Evolutionary conservation across 2,113 vertebrate genomes (phyloP).

Genomic region (Ptyas mucosa): DNA sequence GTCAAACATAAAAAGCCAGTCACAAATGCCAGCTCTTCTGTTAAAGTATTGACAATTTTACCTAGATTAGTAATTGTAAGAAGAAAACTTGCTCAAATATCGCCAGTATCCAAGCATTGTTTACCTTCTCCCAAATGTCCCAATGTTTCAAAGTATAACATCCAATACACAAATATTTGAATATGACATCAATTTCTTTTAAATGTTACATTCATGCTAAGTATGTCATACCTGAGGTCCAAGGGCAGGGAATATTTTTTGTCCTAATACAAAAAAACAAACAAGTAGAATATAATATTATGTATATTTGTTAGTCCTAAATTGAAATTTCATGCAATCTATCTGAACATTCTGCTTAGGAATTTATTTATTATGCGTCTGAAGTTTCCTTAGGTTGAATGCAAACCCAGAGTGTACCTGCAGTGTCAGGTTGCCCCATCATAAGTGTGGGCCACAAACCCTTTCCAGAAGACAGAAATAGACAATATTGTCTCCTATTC

Average conservation of each 20-base stretch:
- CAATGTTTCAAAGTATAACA: background rate
- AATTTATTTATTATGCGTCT: background rate
- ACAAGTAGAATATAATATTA: background rate
- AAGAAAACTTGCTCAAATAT: background rate
- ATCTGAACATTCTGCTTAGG: background rate
- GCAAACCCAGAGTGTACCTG: background rate
- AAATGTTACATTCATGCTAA: background rate
- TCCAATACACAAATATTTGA: background rate
- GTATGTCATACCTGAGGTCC: slow-evolving; percentile 6
- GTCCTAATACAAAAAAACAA: background rate
- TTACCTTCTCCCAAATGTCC: background rate
- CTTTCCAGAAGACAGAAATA: background rate
- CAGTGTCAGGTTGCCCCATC: background rate
- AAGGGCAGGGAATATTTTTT: background rate
- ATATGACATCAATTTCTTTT: background rate
- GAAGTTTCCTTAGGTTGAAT: background rate
- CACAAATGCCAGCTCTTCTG: background rate
- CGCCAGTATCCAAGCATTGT: background rate
- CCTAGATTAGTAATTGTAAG: background rate
- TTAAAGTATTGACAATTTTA: background rate
- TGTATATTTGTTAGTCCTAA: background rate
- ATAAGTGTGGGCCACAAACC: background rate
- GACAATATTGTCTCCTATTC: background rate
- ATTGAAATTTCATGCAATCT: background rate
- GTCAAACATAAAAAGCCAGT: background rate